Evolutionary conservation across 2,888 invertebrate species (phyloP), one percentile per base, ranked within the genome.

Genomic region (Sesia bembeciformis): DNA sequence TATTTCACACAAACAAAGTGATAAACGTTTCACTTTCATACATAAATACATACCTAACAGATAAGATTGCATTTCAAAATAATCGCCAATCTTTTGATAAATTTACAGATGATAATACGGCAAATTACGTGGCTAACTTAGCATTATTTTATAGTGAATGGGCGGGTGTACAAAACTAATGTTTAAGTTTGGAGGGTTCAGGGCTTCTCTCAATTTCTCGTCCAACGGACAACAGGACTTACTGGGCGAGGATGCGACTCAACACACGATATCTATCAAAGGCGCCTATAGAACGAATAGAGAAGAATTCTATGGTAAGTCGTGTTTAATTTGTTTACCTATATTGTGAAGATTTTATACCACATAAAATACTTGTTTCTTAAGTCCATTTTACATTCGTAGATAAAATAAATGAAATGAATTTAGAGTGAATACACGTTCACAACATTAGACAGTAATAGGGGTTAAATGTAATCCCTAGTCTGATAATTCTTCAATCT

Each of bases 241-340:
- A 46, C 4, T 46, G 5, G 46, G 65, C 40, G 73, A 69, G n/a
- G 71, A 75, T 1, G 46, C 46, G 46, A 55, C 58, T n/a, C 59
- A 59, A 1, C 63, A 73, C 0, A 66, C 70, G 3, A 58, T 73
- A 5, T 72, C 74, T 3, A 63, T 81, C 5, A 74, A 58, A 5
- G 88, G 87, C 5, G 81, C 83, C 3, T 89, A 89, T 54, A 76
- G 81, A 56, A 63, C 63, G 0, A 80, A 78, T 49, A 71, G 72
- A 53, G 80, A 81, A 56, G 84, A 87, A 56, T 76, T 72, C 53
- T 73, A 68, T 59, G 81, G 88, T 89, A 63, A 67, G 72, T 23
- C 23, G 23, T 23, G 23, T 23, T 23, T 23, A 23, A 23, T 23
- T 23, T 23, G 23, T 23, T 23, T 23, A 23, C 23, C 23, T 23